phyloP scores from a whole-genome alignment of 2,113 vertebrate genomes.

The Prochilodus magdalenae region DNA sequence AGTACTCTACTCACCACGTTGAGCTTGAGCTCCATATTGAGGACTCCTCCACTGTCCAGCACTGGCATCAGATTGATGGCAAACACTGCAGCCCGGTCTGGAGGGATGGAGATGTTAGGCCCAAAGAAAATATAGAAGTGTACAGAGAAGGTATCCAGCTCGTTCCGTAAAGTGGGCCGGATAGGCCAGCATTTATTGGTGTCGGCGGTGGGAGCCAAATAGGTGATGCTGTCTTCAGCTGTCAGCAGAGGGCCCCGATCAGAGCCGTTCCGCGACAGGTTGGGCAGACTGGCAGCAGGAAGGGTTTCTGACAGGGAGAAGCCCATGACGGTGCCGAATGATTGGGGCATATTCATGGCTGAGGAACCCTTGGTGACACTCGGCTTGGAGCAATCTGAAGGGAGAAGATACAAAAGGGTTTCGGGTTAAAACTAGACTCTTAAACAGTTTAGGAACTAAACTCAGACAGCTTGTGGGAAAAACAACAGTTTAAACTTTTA shows the following conservation, averaged over 20 bases:
- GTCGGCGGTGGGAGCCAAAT: conserved; percentile 67
- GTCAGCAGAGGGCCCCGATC: conserved; percentile 57
- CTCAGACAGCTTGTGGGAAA: not conserved
- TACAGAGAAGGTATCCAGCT: conserved; percentile 97
- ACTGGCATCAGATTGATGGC: conserved; percentile 93
- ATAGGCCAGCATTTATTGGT: conserved; percentile 89
- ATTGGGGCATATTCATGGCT: conserved; percentile 96
- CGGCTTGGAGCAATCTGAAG: conserved; percentile 88
- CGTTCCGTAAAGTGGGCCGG: conserved; percentile 92
- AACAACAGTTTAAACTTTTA: not conserved
- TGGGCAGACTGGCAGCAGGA: conserved; percentile 68
- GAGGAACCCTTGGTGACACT: conserved; percentile 81
- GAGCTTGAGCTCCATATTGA: conserved; percentile 95
- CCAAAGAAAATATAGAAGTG: conserved; percentile 99
- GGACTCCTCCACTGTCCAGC: conserved; percentile 93
- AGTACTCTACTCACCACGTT: conserved; percentile 82
- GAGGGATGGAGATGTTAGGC: conserved; percentile 90
- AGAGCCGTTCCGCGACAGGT: conserved; percentile 66
- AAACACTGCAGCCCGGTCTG: conserved; percentile 88
- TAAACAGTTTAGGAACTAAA: too few species aligned
- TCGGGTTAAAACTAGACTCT: conserved; percentile 40
- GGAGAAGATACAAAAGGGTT: conserved; percentile 37
- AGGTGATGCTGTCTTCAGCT: conserved; percentile 70
- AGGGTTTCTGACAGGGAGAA: conserved; percentile 80
- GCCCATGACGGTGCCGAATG: conserved; percentile 85